Evolutionary conservation across 2,113 vertebrate species (phyloP).

Genomic region (Hippocampus comes): DNA sequence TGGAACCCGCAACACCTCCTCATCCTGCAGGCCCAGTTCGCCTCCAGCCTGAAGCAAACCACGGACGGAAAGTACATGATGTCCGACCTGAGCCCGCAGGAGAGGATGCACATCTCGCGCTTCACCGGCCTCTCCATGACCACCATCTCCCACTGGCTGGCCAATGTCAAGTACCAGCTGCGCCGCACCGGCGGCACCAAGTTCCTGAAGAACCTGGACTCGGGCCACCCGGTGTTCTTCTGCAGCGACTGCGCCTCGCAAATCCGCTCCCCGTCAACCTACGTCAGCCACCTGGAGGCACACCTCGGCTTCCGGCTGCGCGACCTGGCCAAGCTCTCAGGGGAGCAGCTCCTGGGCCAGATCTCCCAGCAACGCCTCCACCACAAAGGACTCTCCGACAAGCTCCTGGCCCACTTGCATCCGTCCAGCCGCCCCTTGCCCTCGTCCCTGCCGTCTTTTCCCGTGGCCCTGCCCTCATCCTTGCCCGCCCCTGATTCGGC

Average conservation of each 20-base stretch:
- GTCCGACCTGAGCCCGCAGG: conserved; percentile 98
- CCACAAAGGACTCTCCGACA: conserved; percentile 92
- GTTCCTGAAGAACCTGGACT: conserved; percentile 99
- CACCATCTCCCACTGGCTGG: conserved; percentile 98
- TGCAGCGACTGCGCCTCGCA: conserved; percentile 98
- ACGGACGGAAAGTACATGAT: conserved; percentile 94
- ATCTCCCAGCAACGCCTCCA: conserved; percentile 81
- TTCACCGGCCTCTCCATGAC: conserved; percentile 99
- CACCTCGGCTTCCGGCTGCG: conserved; percentile 96
- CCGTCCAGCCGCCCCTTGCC: conserved; percentile 64
- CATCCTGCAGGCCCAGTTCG: conserved; percentile 97
- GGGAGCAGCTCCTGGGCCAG: conserved; percentile 89
- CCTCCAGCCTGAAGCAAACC: conserved; percentile 93
- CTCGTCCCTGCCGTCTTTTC: conserved; percentile 56
- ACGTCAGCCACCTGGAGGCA: conserved; percentile 96
- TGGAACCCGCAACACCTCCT: conserved; percentile 99
- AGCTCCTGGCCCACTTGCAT: conserved; percentile 79
- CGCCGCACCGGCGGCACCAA: conserved; percentile 98
- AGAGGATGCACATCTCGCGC: conserved; percentile 97
- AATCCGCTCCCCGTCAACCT: conserved; percentile 97
- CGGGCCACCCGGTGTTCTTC: conserved; percentile 98
- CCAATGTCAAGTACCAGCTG: conserved; percentile 99
- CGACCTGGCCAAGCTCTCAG: conserved; percentile 93
- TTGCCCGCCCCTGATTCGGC: conserved; percentile 53
- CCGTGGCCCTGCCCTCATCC: conserved; percentile 53